These are phyloP conservation scores for Hermetia illucens DNA, from an alignment of 1,140 invertebrate species.

Conservation along the genomic window DNA sequence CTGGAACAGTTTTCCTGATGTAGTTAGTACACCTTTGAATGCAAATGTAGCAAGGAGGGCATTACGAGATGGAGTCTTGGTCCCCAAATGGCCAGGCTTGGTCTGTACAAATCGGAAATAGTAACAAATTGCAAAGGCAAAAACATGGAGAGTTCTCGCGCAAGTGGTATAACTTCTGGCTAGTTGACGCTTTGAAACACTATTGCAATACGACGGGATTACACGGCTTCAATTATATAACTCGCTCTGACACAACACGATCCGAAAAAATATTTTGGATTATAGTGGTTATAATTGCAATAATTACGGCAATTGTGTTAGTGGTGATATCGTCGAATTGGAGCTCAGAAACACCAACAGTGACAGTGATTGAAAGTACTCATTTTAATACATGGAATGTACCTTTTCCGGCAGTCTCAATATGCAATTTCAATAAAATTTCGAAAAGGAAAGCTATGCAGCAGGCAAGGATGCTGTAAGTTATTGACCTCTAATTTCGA, in stretches of 20 bases:
- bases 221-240: conserved; percentile 28
- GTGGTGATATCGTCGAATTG: conserved; percentile 33
- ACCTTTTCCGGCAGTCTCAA: conserved; percentile 52
- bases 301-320: conserved; percentile 30
- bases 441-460: conserved; percentile 15
- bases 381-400: conserved; percentile 55
- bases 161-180: too few species aligned
- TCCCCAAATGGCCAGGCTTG: too few species aligned
- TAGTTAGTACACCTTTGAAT: too few species aligned
- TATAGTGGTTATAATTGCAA: conserved; percentile 25
- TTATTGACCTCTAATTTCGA: too few species aligned
- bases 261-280: conserved; percentile 31
- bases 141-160: too few species aligned
- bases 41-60: too few species aligned
- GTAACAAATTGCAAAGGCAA: too few species aligned
- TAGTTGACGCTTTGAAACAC: conserved; percentile 20
- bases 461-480: conserved; percentile 28
- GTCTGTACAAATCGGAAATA: too few species aligned
- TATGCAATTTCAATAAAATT: conserved; percentile 48
- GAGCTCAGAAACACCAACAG: conserved; percentile 31
- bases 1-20: too few species aligned
- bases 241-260: conserved; percentile 16
- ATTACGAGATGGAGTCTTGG: too few species aligned
- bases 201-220: conserved; percentile 33
- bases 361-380: conserved; percentile 47